phyloP scores from a whole-genome alignment of 1,140 invertebrate genomes.

The Calliopsis andreniformis region DNA sequence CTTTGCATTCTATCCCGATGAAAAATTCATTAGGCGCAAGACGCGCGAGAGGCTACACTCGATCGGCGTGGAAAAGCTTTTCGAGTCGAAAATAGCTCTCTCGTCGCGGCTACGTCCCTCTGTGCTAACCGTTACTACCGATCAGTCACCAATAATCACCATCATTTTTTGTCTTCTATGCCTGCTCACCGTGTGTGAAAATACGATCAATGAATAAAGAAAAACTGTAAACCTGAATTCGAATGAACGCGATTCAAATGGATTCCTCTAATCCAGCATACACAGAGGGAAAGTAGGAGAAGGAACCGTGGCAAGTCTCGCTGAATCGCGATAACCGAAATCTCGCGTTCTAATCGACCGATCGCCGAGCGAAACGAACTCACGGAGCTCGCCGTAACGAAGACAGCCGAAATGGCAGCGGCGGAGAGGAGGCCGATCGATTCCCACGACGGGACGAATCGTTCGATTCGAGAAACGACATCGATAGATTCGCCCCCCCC shows the following conservation, averaged over 20 bases:
- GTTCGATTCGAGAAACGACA: slow-evolving; percentile 33
- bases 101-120: background rate
- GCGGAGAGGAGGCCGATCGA: background rate
- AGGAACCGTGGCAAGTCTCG: background rate
- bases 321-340: background rate
- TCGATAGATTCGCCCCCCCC: background rate
- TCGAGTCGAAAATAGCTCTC: slow-evolving; percentile 31
- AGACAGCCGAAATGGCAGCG: background rate
- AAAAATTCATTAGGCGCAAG: slow-evolving; percentile 74
- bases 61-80: slow-evolving; percentile 42
- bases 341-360: background rate
- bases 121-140: slow-evolving; percentile 14
- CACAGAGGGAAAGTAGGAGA: no score
- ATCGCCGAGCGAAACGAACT: background rate
- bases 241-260: no score
- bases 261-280: no score
- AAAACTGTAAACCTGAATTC: background rate
- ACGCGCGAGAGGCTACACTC: slow-evolving; percentile 28
- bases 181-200: no score
- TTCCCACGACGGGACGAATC: slow-evolving; percentile 41
- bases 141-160: no score
- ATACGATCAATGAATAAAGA: background rate
- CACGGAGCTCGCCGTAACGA: background rate
- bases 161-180: no score
- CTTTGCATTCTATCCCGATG: slow-evolving; percentile 74